These are phyloP conservation scores for Gandaritis pyraliata DNA, from an alignment of 2,888 invertebrate genomes.

Conservation along the genomic window DNA sequence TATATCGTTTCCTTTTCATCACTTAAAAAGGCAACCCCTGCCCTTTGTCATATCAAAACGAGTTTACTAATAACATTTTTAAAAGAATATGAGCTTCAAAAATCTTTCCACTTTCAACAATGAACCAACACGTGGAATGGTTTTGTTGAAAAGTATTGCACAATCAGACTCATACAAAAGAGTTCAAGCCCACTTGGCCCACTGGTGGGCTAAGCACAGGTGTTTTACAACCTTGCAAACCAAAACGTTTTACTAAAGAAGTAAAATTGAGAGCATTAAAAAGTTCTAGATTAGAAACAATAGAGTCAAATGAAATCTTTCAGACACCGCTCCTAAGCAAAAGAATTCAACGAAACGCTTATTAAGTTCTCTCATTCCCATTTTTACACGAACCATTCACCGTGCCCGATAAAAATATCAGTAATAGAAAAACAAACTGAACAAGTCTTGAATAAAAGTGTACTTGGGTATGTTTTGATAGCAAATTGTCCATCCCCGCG, in stretches of 20 bases:
- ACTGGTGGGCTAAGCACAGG: background rate
- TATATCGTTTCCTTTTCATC: background rate
- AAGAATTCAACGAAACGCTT: constrained; percentile 36
- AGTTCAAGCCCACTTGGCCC: too few species aligned
- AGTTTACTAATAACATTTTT: too few species aligned
- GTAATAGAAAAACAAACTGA: constrained; percentile 11
- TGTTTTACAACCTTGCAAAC: constrained; percentile 23
- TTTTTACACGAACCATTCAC: constrained; percentile 30
- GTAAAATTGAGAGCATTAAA: constrained; percentile 27
- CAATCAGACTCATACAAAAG: too few species aligned
- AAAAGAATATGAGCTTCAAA: background rate
- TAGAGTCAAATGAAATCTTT: constrained; percentile 36
- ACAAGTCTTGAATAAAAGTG: constrained; percentile 12
- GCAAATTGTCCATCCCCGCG: background rate
- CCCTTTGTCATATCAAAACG: background rate
- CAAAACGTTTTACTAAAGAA: constrained; percentile 20
- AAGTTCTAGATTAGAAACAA: constrained; percentile 40
- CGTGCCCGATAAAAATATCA: constrained; percentile 29
- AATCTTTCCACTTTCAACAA: background rate
- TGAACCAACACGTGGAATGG: background rate
- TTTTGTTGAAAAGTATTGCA: constrained; percentile 1
- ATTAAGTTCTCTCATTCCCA: constrained; percentile 32
- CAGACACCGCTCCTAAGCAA: constrained; percentile 23
- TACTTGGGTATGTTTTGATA: constrained; percentile 3
- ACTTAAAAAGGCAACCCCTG: background rate